Percentiles rank a stretch among this genome's conserved stretches.
Conservation (phyloP, 2,113 vertebrate genomes). For the Sinocyclocheilus grahami region DNA sequence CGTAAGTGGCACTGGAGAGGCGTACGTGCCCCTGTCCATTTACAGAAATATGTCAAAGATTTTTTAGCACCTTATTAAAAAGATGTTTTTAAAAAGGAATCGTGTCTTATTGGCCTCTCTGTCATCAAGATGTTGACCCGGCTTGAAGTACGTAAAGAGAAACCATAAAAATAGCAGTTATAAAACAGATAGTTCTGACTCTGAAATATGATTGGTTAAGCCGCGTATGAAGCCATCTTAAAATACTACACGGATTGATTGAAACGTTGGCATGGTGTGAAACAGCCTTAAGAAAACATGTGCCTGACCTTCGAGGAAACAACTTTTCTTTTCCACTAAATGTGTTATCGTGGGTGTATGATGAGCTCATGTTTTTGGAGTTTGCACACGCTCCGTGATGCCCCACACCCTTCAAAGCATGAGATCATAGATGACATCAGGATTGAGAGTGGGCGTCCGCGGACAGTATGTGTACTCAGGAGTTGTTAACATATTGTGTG, state of each 20-base stretch:
- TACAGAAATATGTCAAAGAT: slow-evolving; percentile 58
- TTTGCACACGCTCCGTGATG: not conserved
- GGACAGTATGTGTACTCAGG: not conserved
- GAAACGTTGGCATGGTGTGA: too few species aligned
- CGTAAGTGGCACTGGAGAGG: slow-evolving; percentile 46
- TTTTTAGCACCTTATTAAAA: slow-evolving; percentile 77
- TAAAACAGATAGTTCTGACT: too few species aligned
- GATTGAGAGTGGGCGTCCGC: slow-evolving; percentile 30
- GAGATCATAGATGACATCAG: slow-evolving; percentile 63
- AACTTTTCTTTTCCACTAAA: not conserved
- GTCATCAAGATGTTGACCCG: not conserved
- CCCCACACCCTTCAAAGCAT: slow-evolving; percentile 59
- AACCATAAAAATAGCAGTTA: too few species aligned
- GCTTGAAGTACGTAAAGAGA: not conserved
- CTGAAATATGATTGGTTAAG: not conserved
- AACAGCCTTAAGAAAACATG: not conserved
- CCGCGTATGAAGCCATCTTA: not conserved
- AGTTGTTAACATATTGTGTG: not conserved
- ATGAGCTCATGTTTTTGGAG: slow-evolving; percentile 56
- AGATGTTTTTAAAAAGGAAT: slow-evolving; percentile 38
- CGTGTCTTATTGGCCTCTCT: not conserved
- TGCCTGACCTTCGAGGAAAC: slow-evolving; percentile 35
- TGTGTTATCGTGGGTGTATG: slow-evolving; percentile 17
- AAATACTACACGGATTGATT: too few species aligned
- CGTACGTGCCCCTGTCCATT: slow-evolving; percentile 49